Conservation (phyloP, 2,797 vertebrate species). For the Leucoraja ocellata region DNA sequence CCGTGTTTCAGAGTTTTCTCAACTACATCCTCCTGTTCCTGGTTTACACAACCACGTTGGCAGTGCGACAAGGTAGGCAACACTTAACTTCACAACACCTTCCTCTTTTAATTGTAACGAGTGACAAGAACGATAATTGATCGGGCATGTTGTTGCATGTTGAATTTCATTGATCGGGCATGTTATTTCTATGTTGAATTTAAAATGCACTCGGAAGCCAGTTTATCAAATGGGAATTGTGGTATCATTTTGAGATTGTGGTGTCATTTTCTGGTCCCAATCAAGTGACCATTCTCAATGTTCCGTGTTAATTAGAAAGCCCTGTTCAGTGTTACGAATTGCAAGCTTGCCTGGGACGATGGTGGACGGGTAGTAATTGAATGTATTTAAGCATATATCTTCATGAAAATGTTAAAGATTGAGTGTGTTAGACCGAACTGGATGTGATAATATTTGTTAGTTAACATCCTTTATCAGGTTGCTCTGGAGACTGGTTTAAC, state of each 20-base stretch:
- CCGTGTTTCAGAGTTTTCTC: constrained; percentile 92
- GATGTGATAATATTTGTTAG: background rate
- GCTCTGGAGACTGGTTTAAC: background rate
- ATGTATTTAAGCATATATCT: background rate
- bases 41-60: constrained; percentile 89
- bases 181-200: background rate
- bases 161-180: background rate
- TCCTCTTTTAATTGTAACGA: background rate
- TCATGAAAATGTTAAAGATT: background rate
- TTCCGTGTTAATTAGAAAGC: background rate
- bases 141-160: background rate
- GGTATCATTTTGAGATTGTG: background rate
- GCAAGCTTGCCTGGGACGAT: background rate
- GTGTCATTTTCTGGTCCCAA: background rate
- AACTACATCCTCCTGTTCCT: constrained; percentile 92
- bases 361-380: background rate
- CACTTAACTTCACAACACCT: background rate
- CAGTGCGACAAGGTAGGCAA: constrained; percentile 84
- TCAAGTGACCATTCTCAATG: background rate
- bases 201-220: background rate
- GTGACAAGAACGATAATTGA: background rate
- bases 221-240: background rate
- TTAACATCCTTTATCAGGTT: background rate
- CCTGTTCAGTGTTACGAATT: background rate
- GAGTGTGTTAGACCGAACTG: background rate